These are phyloP conservation scores for Echeneis naucrates DNA, from an alignment of 2,797 vertebrate genomes.

Conservation along the genomic window DNA sequence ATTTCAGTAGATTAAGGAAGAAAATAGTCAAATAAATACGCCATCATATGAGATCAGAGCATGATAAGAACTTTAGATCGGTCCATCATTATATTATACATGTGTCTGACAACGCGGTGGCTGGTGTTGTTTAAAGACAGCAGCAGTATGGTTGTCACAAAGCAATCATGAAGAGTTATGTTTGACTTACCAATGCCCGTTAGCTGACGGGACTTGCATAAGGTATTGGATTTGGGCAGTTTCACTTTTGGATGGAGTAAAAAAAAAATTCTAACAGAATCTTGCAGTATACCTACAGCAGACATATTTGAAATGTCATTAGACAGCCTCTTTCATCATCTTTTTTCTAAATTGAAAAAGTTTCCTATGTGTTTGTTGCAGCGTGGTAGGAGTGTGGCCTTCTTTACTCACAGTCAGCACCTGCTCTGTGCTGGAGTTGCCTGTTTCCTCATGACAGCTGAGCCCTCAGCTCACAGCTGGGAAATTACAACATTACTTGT, in stretches of 20 bases:
- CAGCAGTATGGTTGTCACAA: slow-evolving; percentile 21
- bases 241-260: background rate
- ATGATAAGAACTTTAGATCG: background rate
- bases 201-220: slow-evolving; percentile 48
- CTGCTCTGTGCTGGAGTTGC: slow-evolving; percentile 43
- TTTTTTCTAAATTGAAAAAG: background rate
- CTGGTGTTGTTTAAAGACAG: slow-evolving; percentile 9
- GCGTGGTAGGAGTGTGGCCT: background rate
- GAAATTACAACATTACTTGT: slow-evolving; percentile 24
- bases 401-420: slow-evolving; percentile 22
- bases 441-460: slow-evolving; percentile 56
- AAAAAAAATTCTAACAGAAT: background rate
- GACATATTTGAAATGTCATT: background rate
- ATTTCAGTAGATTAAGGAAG: background rate
- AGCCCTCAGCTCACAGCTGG: slow-evolving; percentile 39
- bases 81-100: too few species aligned
- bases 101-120: background rate
- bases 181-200: slow-evolving; percentile 3
- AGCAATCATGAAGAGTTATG: slow-evolving; percentile 9
- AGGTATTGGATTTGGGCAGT: background rate
- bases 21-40: background rate
- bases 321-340: too few species aligned
- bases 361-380: background rate
- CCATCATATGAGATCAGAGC: background rate
- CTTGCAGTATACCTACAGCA: background rate